phyloP scores from a whole-genome alignment of 2,113 vertebrate species.

The Psilopogon haemacephalus region DNA sequence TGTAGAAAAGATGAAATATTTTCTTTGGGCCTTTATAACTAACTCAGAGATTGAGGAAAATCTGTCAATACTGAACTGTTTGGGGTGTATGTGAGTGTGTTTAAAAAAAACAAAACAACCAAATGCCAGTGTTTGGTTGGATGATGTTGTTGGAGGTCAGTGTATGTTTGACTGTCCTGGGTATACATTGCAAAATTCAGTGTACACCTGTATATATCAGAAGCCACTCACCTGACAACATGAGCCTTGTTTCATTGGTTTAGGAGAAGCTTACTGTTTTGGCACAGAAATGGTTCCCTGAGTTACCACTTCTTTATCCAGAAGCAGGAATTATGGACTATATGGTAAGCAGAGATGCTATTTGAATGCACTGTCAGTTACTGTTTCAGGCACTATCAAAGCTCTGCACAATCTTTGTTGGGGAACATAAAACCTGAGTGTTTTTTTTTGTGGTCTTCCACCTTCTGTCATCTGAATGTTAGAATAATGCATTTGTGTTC shows the following conservation, averaged over 20 bases:
- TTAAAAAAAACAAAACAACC: not conserved
- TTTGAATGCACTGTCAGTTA: not conserved
- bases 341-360: conserved; percentile 71
- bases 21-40: not conserved
- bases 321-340: conserved; percentile 77
- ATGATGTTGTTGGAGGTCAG: not conserved
- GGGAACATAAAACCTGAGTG: not conserved
- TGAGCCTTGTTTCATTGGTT: not conserved
- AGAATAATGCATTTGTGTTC: not conserved
- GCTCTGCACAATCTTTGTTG: not conserved
- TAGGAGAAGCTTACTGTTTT: conserved; percentile 75
- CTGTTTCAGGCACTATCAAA: not conserved
- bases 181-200: not conserved
- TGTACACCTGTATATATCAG: not conserved
- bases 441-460: not conserved
- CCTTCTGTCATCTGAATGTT: not conserved
- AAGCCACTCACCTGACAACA: not conserved
- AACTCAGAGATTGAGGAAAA: no score
- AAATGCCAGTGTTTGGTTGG: not conserved
- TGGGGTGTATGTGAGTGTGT: no score
- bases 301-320: conserved; percentile 78
- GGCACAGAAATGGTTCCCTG: conserved; percentile 79
- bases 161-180: not conserved
- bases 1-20: not conserved
- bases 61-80: no score